phyloP scores from a whole-genome alignment of 1,140 invertebrate genomes.

The Musca vetustissima region DNA sequence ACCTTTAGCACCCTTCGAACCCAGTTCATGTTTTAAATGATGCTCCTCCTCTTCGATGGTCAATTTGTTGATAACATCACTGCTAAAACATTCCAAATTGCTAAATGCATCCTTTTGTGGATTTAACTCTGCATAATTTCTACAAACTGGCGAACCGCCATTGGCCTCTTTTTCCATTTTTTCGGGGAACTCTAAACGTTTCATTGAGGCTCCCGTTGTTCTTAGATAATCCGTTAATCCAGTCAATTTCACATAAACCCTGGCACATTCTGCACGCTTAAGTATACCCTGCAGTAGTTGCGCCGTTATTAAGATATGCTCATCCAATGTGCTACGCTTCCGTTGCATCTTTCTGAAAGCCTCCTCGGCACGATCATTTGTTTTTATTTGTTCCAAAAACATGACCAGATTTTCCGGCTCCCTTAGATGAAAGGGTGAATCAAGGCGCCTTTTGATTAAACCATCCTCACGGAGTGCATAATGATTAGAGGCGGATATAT shows the following conservation, averaged over 20 bases:
- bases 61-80: constrained; percentile 54
- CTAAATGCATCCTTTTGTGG: constrained; percentile 81
- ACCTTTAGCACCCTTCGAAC: constrained; percentile 67
- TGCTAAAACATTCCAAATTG: constrained; percentile 72
- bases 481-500: constrained; percentile 33
- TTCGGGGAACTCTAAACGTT: constrained; percentile 42
- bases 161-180: constrained; percentile 37
- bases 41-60: constrained; percentile 66
- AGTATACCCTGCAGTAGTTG: constrained; percentile 47
- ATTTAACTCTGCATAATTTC: constrained; percentile 58
- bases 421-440: constrained; percentile 78
- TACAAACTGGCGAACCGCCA: constrained; percentile 67
- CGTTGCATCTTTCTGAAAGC: constrained; percentile 44
- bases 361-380: constrained; percentile 48
- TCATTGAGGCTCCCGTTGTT: constrained; percentile 41
- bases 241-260: constrained; percentile 47
- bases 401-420: constrained; percentile 78
- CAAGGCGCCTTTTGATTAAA: constrained; percentile 56
- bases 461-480: constrained; percentile 49
- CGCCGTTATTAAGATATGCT: constrained; percentile 47
- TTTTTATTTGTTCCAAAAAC: constrained; percentile 77
- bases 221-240: constrained; percentile 41
- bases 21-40: constrained; percentile 61
- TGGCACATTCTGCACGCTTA: constrained; percentile 49
- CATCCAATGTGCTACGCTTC: constrained; percentile 45